These are phyloP conservation scores for Oreotrochilus melanogaster DNA, from an alignment of 2,113 vertebrate species.

Conservation along the genomic window DNA sequence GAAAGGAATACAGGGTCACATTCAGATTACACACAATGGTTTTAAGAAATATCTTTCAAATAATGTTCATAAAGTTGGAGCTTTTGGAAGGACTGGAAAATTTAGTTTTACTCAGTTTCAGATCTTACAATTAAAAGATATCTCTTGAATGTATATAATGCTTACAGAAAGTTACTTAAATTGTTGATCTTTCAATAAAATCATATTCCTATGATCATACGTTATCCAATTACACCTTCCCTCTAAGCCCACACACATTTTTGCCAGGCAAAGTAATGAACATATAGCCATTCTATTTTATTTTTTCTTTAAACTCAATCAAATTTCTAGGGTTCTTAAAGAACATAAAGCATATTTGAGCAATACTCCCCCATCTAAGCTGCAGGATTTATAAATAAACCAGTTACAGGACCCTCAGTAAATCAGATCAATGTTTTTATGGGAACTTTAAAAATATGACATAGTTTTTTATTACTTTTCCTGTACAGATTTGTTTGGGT, in stretches of 20 bases:
- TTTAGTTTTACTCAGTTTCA: neutral
- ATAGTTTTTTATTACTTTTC: neutral
- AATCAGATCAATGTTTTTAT: neutral
- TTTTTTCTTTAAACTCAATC: neutral
- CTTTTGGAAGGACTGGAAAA: neutral
- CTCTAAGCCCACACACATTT: neutral
- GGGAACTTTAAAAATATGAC: neutral
- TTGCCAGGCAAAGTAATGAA: neutral
- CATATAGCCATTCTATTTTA: accelerated
- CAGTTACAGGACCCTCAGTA: neutral
- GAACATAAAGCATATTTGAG: neutral
- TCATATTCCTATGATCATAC: neutral
- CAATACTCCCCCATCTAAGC: neutral
- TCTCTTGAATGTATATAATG: neutral
- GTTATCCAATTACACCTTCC: neutral
- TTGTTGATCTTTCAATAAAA: neutral
- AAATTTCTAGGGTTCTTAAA: neutral
- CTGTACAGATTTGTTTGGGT: neutral
- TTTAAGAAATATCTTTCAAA: neutral
- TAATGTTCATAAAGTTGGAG: neutral
- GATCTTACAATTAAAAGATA: neutral
- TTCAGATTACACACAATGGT: neutral
- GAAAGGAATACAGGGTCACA: neutral
- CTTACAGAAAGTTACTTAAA: neutral
- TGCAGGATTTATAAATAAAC: neutral